Percentiles rank a stretch among this genome's conserved stretches.
These are phyloP conservation scores for Smutsia temminckii DNA, from an alignment of 2,797 vertebrate genomes.

Conservation along the genomic window DNA sequence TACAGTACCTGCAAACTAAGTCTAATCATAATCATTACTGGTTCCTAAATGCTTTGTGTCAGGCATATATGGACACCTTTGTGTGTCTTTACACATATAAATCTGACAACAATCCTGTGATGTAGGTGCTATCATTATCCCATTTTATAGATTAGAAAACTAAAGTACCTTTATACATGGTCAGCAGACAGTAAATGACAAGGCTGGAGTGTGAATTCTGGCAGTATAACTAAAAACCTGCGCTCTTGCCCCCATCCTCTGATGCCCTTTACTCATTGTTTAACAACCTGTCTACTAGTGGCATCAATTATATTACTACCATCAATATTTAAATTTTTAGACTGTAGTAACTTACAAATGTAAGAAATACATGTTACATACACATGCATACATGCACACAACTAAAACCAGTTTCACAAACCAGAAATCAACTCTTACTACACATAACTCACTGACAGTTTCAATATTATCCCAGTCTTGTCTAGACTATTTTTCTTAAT, in stretches of 20 bases:
- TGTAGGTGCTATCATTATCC: neutral
- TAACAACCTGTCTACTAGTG: neutral
- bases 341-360: neutral
- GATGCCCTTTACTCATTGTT: neutral
- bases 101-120: neutral
- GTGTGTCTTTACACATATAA: neutral
- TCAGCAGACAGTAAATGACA: neutral
- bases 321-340: neutral
- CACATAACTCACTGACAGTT: neutral
- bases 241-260: neutral
- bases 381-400: neutral
- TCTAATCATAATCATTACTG: neutral
- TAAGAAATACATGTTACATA: neutral
- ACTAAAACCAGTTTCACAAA: neutral
- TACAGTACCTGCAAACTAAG: neutral
- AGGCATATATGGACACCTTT: neutral
- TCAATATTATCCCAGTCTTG: neutral
- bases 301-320: neutral
- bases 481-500: neutral
- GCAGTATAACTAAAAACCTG: neutral
- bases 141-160: neutral
- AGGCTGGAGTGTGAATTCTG: neutral
- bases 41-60: neutral
- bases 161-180: neutral
- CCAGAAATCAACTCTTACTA: neutral